These are phyloP conservation scores for Anoplophora glabripennis DNA, from an alignment of 1,140 invertebrate genomes.

Conservation along the genomic window DNA sequence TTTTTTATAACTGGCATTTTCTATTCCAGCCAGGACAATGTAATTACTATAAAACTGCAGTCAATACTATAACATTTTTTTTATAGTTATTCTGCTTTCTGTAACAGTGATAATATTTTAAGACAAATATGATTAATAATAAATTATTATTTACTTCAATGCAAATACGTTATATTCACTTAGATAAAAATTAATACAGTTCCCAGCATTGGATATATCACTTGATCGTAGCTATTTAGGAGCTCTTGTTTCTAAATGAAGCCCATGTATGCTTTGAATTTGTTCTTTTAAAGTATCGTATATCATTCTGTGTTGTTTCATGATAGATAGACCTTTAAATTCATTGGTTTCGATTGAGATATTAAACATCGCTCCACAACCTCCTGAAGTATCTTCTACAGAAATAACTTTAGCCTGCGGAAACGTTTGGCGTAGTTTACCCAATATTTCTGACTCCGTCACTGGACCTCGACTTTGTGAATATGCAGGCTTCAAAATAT, in stretches of 20 bases:
- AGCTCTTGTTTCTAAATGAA: conserved; percentile 51
- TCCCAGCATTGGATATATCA: too few relatives aligned
- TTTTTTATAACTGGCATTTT: too few relatives aligned
- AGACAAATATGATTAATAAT: too few relatives aligned
- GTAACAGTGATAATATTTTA: too few relatives aligned
- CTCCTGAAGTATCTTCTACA: conserved; percentile 75
- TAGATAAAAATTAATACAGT: too few relatives aligned
- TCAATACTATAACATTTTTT: too few relatives aligned
- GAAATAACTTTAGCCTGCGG: conserved; percentile 65
- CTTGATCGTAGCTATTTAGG: background rate
- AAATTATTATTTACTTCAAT: too few relatives aligned
- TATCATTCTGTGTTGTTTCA: conserved; percentile 79
- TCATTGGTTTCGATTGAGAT: conserved; percentile 71
- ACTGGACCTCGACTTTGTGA: conserved; percentile 2
- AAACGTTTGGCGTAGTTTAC: conserved; percentile 56
- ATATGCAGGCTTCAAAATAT: too few relatives aligned
- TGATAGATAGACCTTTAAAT: conserved; percentile 70
- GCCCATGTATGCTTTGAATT: conserved; percentile 81
- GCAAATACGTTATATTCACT: too few relatives aligned
- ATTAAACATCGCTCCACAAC: conserved; percentile 88
- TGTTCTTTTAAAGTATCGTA: conserved; percentile 74
- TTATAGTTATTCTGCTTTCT: too few relatives aligned
- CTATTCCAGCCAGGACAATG: too few relatives aligned
- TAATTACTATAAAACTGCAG: too few relatives aligned
- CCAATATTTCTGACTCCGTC: conserved; percentile 33